These are phyloP conservation scores for Rostratula benghalensis DNA, from an alignment of 2,113 vertebrate genomes.

Conservation along the genomic window DNA sequence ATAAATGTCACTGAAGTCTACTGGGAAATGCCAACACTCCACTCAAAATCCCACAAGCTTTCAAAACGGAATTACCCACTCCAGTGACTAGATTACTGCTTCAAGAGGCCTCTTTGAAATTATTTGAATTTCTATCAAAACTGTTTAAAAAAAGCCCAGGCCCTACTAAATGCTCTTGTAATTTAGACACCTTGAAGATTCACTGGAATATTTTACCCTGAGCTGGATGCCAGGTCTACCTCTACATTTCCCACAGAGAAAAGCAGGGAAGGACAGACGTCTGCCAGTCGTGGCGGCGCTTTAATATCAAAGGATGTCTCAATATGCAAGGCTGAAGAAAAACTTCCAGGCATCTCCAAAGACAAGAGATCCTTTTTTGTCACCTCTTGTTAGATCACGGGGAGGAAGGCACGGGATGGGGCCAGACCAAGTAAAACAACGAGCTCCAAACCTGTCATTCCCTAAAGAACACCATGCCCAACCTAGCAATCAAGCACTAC, in stretches of 20 bases:
- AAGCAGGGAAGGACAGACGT: not conserved
- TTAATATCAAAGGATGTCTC: not conserved
- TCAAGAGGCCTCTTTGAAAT: not conserved
- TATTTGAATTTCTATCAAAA: constrained; percentile 9
- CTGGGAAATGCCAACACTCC: not conserved
- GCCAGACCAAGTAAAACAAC: not conserved
- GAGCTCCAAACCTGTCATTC: not conserved
- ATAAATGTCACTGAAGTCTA: not conserved
- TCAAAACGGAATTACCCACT: constrained; percentile 2
- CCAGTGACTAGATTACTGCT: not conserved
- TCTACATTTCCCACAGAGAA: not conserved
- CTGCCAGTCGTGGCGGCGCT: not conserved
- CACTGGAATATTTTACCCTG: not conserved
- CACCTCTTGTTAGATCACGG: not conserved
- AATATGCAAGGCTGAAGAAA: not conserved
- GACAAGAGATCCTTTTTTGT: not conserved
- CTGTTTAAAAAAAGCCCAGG: not conserved
- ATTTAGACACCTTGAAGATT: not conserved
- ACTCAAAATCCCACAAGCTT: not conserved
- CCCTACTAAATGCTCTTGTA: not conserved
- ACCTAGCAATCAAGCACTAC: not conserved
- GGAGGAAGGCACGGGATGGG: not conserved
- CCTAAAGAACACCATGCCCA: not conserved
- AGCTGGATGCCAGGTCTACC: not conserved
- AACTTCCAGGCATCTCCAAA: not conserved